A percentile compares a stretch with the other conserved stretches of the same genome.
Conservation (phyloP, 1,140 invertebrate genomes). For the Drosophila tristis region DNA sequence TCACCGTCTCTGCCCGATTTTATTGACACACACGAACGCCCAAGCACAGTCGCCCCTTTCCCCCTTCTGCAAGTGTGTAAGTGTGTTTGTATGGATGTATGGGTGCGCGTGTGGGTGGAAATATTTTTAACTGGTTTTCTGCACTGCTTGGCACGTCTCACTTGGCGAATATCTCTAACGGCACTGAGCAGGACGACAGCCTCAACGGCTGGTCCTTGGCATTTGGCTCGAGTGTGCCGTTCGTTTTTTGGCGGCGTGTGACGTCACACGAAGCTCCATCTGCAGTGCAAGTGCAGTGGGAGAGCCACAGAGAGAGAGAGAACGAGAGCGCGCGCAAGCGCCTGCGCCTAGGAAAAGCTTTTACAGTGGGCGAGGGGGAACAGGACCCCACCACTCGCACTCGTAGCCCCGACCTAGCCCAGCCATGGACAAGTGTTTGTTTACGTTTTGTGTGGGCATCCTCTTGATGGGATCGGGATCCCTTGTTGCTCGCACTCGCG, state of each 20-base stretch:
- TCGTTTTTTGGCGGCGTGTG: slow-evolving; percentile 44
- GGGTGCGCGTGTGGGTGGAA: neutral
- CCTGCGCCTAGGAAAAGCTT: slow-evolving; percentile 54
- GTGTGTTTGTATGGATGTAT: neutral
- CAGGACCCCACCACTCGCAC: slow-evolving; percentile 4
- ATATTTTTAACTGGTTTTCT: slow-evolving; percentile 10
- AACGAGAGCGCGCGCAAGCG: neutral
- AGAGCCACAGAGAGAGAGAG: neutral
- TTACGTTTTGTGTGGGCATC: slow-evolving; percentile 61
- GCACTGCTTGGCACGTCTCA: slow-evolving; percentile 51
- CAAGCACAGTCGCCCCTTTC: slow-evolving; percentile 21
- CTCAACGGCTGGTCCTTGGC: slow-evolving; percentile 64
- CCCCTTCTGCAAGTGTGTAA: neutral
- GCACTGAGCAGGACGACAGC: slow-evolving; percentile 50
- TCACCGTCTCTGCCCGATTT: slow-evolving; percentile 62
- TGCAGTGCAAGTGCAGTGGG: no score
- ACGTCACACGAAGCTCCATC: slow-evolving; percentile 59
- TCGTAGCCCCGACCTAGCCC: slow-evolving; percentile 30
- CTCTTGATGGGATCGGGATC: slow-evolving; percentile 15
- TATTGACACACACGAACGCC: slow-evolving; percentile 56
- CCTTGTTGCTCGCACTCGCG: slow-evolving; percentile 33
- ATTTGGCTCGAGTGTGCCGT: slow-evolving; percentile 55
- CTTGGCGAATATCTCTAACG: slow-evolving; percentile 65
- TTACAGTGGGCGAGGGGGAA: neutral
- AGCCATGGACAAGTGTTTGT: slow-evolving; percentile 69